Evolutionary conservation across 2,888 invertebrate species (phyloP).

Genomic region (Adela reaumurella): DNA sequence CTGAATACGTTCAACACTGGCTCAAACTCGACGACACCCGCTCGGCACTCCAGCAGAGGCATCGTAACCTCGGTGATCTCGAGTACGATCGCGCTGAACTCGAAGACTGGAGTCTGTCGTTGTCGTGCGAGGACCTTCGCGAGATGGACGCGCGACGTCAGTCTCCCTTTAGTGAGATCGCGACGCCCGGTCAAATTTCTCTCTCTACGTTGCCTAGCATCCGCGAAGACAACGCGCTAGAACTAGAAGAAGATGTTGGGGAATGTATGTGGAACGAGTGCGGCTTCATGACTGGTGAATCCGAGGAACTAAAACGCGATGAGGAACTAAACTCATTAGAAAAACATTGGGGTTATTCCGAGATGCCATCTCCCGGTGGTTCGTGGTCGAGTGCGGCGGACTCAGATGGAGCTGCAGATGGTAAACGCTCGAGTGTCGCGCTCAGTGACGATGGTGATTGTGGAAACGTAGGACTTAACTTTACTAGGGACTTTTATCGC

Average conservation of each 20-base stretch:
- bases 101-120: slow-evolving; percentile 74
- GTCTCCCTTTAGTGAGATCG: slow-evolving; percentile 47
- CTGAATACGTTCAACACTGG: slow-evolving; percentile 75
- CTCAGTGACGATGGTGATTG: slow-evolving; percentile 67
- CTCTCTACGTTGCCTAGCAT: slow-evolving; percentile 67
- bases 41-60: slow-evolving; percentile 64
- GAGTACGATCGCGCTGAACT: slow-evolving; percentile 74
- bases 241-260: slow-evolving; percentile 69
- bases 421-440: slow-evolving; percentile 65
- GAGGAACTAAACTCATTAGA: slow-evolving; percentile 45
- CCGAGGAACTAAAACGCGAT: slow-evolving; percentile 61
- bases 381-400: slow-evolving; percentile 58
- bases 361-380: slow-evolving; percentile 57
- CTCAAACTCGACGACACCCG: slow-evolving; percentile 68
- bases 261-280: slow-evolving; percentile 75
- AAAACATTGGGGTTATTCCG: slow-evolving; percentile 63
- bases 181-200: slow-evolving; percentile 62
- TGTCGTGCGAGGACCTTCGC: slow-evolving; percentile 67
- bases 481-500: slow-evolving; percentile 76
- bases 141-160: slow-evolving; percentile 35
- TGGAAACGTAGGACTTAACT: slow-evolving; percentile 67
- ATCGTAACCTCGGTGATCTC: slow-evolving; percentile 64
- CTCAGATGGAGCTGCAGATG: slow-evolving; percentile 52
- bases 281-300: slow-evolving; percentile 65
- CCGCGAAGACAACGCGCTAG: slow-evolving; percentile 68